phyloP scores from a whole-genome alignment of 1,140 invertebrate species.

The Panagrolaimus sp. region DNA sequence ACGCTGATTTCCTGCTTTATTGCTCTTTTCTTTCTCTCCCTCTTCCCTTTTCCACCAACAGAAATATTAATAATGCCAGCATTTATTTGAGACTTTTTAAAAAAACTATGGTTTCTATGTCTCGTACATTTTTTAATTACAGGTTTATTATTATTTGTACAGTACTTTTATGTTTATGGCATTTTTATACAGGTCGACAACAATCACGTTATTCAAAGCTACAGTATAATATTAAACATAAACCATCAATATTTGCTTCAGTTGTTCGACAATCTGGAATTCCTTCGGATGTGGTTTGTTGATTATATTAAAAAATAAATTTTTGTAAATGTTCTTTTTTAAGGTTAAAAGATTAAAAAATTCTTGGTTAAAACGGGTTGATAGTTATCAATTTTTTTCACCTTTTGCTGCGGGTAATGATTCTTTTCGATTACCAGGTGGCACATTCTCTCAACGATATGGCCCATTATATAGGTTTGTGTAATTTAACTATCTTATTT shows the following conservation, averaged over 20 bases:
- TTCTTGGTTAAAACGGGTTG: conserved; percentile 10
- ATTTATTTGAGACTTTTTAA: too few species aligned
- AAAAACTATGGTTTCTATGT: too few species aligned
- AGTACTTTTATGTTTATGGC: background rate
- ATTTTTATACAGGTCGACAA: conserved; percentile 1
- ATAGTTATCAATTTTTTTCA: conserved; percentile 8
- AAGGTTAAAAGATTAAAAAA: background rate
- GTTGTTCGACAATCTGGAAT: conserved; percentile 1
- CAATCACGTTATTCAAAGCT: too few species aligned
- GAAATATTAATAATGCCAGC: too few species aligned
- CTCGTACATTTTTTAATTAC: too few species aligned
- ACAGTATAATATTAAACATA: conserved; percentile 6
- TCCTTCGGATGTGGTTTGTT: background rate
- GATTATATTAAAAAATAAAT: background rate
- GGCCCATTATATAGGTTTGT: background rate
- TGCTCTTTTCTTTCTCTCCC: too few species aligned
- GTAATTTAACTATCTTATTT: background rate
- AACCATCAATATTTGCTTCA: background rate
- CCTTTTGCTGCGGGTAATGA: background rate
- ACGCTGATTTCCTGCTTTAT: too few species aligned
- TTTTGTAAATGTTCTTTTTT: background rate
- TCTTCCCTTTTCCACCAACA: too few species aligned
- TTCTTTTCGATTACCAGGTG: background rate
- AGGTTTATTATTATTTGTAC: conserved; percentile 1
- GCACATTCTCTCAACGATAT: background rate